Base-by-base conservation (phyloP, 2,888 invertebrate genomes). In the Phrixothrix hirtus region DNA sequence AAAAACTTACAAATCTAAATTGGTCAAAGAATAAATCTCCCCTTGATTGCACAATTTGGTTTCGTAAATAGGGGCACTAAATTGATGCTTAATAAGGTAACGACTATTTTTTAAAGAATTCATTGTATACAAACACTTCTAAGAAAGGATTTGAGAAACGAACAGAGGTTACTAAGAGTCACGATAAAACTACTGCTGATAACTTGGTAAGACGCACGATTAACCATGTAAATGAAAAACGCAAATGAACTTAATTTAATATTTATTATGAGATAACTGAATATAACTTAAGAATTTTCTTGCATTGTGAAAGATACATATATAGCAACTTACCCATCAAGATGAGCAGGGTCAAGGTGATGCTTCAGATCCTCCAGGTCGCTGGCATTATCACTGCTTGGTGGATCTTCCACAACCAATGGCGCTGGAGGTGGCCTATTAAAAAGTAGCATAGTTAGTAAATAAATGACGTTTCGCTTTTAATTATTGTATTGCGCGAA, bases 241-340 rank as follows among this genome's bases (percentile, higher is more conserved):
- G 7, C 21, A 21, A 21, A 21, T 7, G 3, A 21, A 21, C 3
- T 5, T 21, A 21, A n/a, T n/a, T n/a, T n/a, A n/a, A n/a, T n/a
- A n/a, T n/a, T n/a, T n/a, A n/a, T n/a, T n/a, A n/a, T n/a, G n/a
- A n/a, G n/a, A n/a, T n/a, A n/a, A n/a, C n/a, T n/a, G n/a, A n/a
- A n/a, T n/a, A n/a, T n/a, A n/a, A n/a, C n/a, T n/a, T n/a, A n/a
- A n/a, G n/a, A n/a, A n/a, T n/a, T n/a, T n/a, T n/a, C n/a, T n/a
- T n/a, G n/a, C n/a, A n/a, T n/a, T n/a, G n/a, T n/a, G n/a, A n/a
- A n/a, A n/a, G n/a, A n/a, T n/a, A n/a, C n/a, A n/a, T n/a, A n/a
- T n/a, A n/a, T n/a, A 32, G n/a, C 9, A 37, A 69, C 73, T 75
- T 65, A 74, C 74, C 73, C 74, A 75, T 75, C 71, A 58, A 74